Evolutionary conservation across 1,140 invertebrate genomes (phyloP), one percentile per base, ranked within the genome.

Genomic region (Ectropis grisescens): DNA sequence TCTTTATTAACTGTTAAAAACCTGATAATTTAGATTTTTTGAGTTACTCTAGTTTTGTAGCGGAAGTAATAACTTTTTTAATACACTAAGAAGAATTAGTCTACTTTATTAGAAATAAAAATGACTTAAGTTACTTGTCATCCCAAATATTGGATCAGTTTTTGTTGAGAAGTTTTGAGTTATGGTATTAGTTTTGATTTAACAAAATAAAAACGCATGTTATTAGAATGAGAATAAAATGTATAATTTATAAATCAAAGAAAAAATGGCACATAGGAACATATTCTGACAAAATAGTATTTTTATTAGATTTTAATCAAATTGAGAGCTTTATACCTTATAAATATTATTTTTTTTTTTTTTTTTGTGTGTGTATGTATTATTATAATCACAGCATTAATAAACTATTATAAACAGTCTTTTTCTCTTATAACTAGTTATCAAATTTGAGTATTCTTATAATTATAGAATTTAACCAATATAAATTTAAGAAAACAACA

Each of bases 401-500:
- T 3, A 19, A 19, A 19, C 16, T 3, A 4, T 8, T 19, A 3
- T 3, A 8, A 19, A 19, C 3, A 19, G 3, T 19, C 3, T 3
- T 19, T 19, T 3, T 19, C 3, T 19, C 16, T 19, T 19, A 3
- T 19, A 19, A 4, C 3, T 4, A 19, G 3, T 8, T 4, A 3
- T 4, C 8, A 16, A 13, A 31, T 13, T 31, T 31, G n/a, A 15
- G 29, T 31, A 31, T 31, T 31, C 14, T 31, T 1, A 31, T 31
- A 16, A 16, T 31, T 31, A 31, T 16, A 31, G 11, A 31, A 31
- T 31, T 31, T 22, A 31, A 31, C 5, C 14, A 31, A 16, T 16
- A 31, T 31, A 31, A 31, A 31, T 19, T 31, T n/a, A n/a, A 31
- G 29, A 16, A 31, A 31, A 31, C 13, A n/a, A n/a, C n/a, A n/a